Conservation (phyloP, 64 coral and sea anemone genomes). For the Dendrophyllia cribrosa region DNA sequence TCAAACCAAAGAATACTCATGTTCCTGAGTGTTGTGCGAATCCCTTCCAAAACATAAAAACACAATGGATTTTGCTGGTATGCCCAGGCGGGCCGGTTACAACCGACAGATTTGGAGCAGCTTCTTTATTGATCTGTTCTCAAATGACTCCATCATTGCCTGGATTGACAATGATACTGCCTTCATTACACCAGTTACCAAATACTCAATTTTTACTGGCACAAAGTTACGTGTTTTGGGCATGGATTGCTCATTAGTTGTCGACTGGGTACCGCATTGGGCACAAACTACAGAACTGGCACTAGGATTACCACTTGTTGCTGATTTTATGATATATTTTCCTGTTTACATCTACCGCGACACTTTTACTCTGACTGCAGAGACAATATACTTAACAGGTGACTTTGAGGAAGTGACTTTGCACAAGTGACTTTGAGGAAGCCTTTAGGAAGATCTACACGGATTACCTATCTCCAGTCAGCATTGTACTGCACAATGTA, state of each 20-base stretch:
- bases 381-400: constrained; percentile 43
- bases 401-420: too few species aligned
- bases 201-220: constrained; percentile 32
- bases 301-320: constrained; percentile 48
- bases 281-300: constrained; percentile 24
- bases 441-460: constrained; percentile 50
- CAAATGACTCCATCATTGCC: constrained; percentile 48
- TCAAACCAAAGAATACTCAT: background rate
- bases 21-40: constrained; percentile 58
- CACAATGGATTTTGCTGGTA: constrained; percentile 19
- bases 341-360: constrained; percentile 20
- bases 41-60: constrained; percentile 26
- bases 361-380: constrained; percentile 48
- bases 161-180: constrained; percentile 67
- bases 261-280: constrained; percentile 22
- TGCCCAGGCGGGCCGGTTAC: constrained; percentile 7
- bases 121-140: constrained; percentile 60
- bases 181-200: constrained; percentile 41
- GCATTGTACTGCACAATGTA: constrained; percentile 34
- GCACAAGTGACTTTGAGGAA: too few species aligned
- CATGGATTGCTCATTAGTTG: background rate
- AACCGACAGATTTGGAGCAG: constrained; percentile 79
- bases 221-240: constrained; percentile 36
- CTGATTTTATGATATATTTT: constrained; percentile 18
- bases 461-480: constrained; percentile 27